Evolutionary conservation across 2,797 vertebrate genomes (phyloP), one percentile per base, ranked within the genome.

Genomic region (Brotula barbata): DNA sequence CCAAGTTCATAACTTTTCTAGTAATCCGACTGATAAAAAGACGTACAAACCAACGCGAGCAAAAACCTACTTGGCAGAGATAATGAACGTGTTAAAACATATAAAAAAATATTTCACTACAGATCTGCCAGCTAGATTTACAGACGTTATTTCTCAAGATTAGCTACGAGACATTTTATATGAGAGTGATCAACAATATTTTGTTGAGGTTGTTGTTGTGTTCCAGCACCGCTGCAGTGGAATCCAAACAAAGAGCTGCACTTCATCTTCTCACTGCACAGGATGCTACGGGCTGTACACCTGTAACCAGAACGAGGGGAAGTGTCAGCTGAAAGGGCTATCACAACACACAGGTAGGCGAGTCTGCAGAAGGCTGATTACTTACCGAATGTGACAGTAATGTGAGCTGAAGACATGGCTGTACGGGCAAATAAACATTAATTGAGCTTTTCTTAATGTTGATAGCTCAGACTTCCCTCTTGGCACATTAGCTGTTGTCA

Each of bases 271-370:
- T 5, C 51, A 79, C 23, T 83, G 78, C 39, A 8, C 51, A 5
- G 73, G 73, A 15, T 81, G 83, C 63, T 71, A 79, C 2, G 76
- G 80, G 7, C 69, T 81, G 10, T 83, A 79, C 72, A 73, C 63
- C 39, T 83, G 83, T 16, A 57, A 71, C 16, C 1, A 53, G 22
- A 19, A 7, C 22, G 20, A 52, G 15, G 40, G 41, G n/a, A 72
- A 39, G 33, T 85, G 78, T 16, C 68, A 73, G 23, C 42, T 81
- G 54, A 82, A 85, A 48, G 73, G 80, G 16, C 45, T 83, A n/a
- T 81, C 83, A 20, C 52, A n/a, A 12, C 46, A 52, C 39, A 62
- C 51, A 71, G 71, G 80, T 80, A 59, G 23, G 7, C 7, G 5
- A 17, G 15, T 33, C 50, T 49, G 31, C 16, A 19, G 17, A 23